Evolutionary conservation across 1,140 invertebrate genomes (phyloP), one percentile per base, ranked within the genome.

Genomic region (Agrilus planipennis): DNA sequence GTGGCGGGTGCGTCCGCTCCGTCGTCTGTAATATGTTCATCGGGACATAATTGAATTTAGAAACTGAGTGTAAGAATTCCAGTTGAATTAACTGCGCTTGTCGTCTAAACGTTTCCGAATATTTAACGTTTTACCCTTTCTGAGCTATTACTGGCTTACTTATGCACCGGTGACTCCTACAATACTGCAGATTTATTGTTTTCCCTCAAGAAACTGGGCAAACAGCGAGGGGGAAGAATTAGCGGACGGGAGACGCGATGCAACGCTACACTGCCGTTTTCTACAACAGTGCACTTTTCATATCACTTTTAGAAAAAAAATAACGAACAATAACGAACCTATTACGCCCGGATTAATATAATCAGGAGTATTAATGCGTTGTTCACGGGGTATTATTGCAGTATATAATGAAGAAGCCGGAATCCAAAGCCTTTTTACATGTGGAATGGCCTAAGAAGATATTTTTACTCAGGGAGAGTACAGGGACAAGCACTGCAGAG

Each of bases 171-270:
- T 48, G 49, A 48, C 34, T 45, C 45, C 40, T 48, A 51, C 49
- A 51, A 51, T 51, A 42, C 46, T 45, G 42, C 42, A 51, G 49
- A 51, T 51, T 51, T 51, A 51, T 51, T 51, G 49, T 51, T 48
- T 46, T 45, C 45, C 35, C 34, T 36, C 23, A 9, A 36, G 34
- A 36, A 7, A 21, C n/a, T 12, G 17, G 20, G 9, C 18, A 21
- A 7, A 22, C 17, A 9, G 23, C n/a, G n/a, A n/a, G n/a, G n/a
- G n/a, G n/a, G n/a, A 27, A 27, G 23, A 27, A 27, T 9, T 27
- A 12, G 23, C 7, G 7, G 23, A 27, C 7, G 23, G 7, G 23
- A 27, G 23, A 12, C 23, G 23, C 23, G 23, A 27, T 9, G 23
- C 23, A 9, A 27, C 12, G 23, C n/a, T n/a, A n/a, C n/a, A n/a